Evolutionary conservation across 2,113 vertebrate genomes (phyloP).

Genomic region (Myanophis thanlyinensis): DNA sequence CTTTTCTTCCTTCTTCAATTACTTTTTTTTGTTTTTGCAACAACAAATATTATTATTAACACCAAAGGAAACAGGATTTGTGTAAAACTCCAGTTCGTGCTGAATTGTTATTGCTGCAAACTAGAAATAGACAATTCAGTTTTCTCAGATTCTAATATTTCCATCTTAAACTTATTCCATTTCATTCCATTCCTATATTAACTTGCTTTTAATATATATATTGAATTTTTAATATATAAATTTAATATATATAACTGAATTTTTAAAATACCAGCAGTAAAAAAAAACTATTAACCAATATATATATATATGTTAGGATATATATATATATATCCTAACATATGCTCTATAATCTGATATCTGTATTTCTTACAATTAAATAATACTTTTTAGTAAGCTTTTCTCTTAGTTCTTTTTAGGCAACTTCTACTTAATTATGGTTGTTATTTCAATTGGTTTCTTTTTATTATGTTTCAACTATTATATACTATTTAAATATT

Average conservation of each 20-base stretch:
- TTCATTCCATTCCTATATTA: not conserved
- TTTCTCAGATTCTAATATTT: not conserved
- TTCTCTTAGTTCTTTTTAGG: not conserved
- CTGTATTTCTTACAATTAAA: not conserved
- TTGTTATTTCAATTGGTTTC: not conserved
- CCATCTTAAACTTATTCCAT: not conserved
- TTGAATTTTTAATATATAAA: too few relatives aligned
- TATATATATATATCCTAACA: too few relatives aligned
- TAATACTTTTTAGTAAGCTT: not conserved
- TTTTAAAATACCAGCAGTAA: too few relatives aligned
- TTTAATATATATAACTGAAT: too few relatives aligned
- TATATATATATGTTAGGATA: too few relatives aligned
- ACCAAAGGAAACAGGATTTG: not conserved
- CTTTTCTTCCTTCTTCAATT: not conserved
- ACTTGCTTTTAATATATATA: too few relatives aligned
- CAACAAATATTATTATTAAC: not conserved
- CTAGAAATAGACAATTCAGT: not conserved
- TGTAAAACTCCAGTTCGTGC: not conserved
- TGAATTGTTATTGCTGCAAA: not conserved
- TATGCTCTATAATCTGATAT: not conserved
- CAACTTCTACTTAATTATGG: not conserved
- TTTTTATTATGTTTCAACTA: not conserved
- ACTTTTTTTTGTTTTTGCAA: not conserved
- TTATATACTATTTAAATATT: not conserved
- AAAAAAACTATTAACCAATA: too few relatives aligned